Evolutionary conservation across 2,113 vertebrate species (phyloP).

Genomic region (Tychaedon coryphoeus): DNA sequence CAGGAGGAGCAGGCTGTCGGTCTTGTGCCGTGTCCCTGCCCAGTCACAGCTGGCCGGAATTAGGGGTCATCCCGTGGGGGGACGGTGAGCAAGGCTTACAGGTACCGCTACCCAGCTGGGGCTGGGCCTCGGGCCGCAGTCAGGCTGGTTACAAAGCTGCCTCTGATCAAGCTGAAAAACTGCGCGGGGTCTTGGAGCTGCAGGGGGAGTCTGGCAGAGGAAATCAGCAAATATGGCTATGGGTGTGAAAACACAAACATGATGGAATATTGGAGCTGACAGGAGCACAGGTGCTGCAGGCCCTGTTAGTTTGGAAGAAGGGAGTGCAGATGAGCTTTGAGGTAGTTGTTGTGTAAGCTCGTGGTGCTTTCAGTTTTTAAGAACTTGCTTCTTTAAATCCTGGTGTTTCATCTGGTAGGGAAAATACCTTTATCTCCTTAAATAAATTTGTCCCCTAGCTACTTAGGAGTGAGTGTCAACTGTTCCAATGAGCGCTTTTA

Average conservation of each 20-base stretch:
- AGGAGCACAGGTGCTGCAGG: background rate
- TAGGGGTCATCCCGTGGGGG: rapidly evolving
- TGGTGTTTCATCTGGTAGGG: background rate
- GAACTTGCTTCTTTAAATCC: background rate
- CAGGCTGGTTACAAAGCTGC: background rate
- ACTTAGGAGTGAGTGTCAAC: background rate
- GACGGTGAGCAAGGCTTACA: rapidly evolving
- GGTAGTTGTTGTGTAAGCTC: background rate
- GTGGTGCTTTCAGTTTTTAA: background rate
- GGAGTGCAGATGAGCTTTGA: background rate
- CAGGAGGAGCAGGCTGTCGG: background rate
- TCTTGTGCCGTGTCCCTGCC: no score
- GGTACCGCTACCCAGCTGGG: rapidly evolving
- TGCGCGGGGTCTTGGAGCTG: background rate
- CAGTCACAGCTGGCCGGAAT: background rate
- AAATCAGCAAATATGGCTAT: rapidly evolving
- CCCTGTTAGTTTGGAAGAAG: rapidly evolving
- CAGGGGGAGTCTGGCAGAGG: background rate
- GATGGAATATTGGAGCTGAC: background rate
- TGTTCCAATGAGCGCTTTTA: background rate
- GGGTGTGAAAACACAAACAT: background rate
- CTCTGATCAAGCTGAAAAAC: background rate
- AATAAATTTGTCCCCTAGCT: background rate
- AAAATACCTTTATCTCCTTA: background rate
- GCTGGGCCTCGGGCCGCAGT: rapidly evolving